Evolutionary conservation across 2,797 vertebrate species (phyloP).

Genomic region (Gymnothorax reevesii): DNA sequence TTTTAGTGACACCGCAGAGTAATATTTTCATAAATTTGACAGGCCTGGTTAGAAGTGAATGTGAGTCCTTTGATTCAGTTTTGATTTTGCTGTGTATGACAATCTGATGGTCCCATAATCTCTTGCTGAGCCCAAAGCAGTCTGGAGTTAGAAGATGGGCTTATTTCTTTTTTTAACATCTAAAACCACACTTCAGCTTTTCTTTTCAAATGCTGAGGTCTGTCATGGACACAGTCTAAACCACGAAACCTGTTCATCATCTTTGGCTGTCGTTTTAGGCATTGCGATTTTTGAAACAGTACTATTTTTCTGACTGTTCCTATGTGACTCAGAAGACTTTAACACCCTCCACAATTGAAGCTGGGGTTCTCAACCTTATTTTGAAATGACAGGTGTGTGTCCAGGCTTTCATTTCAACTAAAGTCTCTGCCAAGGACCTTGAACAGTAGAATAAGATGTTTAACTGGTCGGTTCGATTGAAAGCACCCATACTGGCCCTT

Average conservation of each 20-base stretch:
- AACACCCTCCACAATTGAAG: too few relatives aligned
- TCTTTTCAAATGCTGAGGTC: background rate
- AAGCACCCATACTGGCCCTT: too few relatives aligned
- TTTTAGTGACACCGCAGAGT: background rate
- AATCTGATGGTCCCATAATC: background rate
- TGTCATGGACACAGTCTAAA: background rate
- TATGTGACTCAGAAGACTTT: too few relatives aligned
- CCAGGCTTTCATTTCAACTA: too few relatives aligned
- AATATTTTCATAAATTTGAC: background rate
- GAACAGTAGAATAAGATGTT: too few relatives aligned
- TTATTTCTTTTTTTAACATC: background rate
- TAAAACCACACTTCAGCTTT: background rate
- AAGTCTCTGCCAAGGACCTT: too few relatives aligned
- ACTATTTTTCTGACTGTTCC: too few relatives aligned
- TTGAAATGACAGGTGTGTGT: too few relatives aligned
- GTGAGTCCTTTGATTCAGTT: background rate
- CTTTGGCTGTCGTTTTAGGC: background rate
- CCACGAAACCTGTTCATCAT: background rate
- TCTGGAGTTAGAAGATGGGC: background rate
- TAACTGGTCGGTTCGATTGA: too few relatives aligned
- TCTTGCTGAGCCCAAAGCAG: background rate
- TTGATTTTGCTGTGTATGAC: background rate
- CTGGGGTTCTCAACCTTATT: too few relatives aligned
- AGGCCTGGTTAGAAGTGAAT: background rate
- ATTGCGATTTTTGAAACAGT: background rate